Base-by-base conservation (phyloP, 2,797 vertebrate species). In the Diceros bicornis region DNA sequence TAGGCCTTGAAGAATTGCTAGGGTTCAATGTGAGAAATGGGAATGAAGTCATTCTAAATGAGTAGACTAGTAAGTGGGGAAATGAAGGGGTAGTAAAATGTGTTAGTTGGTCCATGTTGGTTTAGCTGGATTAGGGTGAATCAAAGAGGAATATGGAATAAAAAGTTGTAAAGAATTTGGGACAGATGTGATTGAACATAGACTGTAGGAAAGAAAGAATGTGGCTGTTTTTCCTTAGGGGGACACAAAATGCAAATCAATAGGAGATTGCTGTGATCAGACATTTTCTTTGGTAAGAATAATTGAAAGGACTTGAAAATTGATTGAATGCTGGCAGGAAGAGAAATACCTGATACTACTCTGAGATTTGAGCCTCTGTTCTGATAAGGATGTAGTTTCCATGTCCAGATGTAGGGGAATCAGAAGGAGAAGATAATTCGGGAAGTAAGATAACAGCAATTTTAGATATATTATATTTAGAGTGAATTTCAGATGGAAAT, bases 391-490 rank as follows among this genome's bases (percentile, higher is more conserved):
- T 47, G 13, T 37, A 74, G 18, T 11, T 71, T 89, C 29, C 23
- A 21, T 94, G 47, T 87, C 50, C 12, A 72, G 44, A 62, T 32
- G 27, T n/a, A 79, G 29, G 7, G 32, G 29, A 87, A 81, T 47
- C 16, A 75, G 62, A 62, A 94, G 55, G 69, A 91, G 34, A 72
- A 47, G 20, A 50, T 91, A 78, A 85, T 62, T 95, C 75, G 34
- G 37, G 14, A 94, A 96, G 12, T 86, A 92, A 66, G n/a, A 69
- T 75, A 94, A 57, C 0, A 66, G 12, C 0, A 21, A 78, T 94
- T 92, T 90, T 83, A 57, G 2, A 29, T 83, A 59, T 32, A 68
- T 82, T 97, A 64, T 74, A 93, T 86, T 90, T 90, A 84, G 41
- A 94, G 27, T 81, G 6, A 90, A 89, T 90, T 79, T 94, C 52